These are phyloP conservation scores for Stichopus chloronotus DNA, from an alignment of 35 echinoderm and acorn worm species.

Conservation along the genomic window DNA sequence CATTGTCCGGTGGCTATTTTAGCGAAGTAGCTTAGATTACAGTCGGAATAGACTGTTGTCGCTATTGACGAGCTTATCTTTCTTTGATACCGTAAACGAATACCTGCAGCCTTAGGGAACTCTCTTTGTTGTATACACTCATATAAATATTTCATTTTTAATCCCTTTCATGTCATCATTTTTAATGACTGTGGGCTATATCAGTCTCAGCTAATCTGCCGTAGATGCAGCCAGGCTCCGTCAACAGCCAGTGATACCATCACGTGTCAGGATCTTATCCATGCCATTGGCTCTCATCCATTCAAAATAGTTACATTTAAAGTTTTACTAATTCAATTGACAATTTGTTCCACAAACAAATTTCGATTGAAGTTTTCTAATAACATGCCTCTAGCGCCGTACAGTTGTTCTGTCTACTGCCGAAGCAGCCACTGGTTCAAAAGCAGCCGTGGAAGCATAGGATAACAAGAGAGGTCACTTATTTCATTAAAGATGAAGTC, in stretches of 20 bases:
- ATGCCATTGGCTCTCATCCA: background rate
- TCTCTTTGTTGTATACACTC: conserved; percentile 41
- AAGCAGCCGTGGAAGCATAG: background rate
- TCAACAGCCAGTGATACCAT: background rate
- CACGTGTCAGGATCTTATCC: conserved; percentile 1
- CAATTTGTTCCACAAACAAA: conserved; percentile 58
- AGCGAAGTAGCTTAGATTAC: background rate
- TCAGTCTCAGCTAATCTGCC: background rate
- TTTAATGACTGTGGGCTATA: conserved; percentile 8
- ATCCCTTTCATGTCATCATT: conserved; percentile 26
- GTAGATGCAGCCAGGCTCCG: background rate
- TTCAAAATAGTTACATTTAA: conserved; percentile 20
- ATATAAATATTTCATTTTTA: conserved; percentile 62
- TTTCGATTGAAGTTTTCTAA: conserved; percentile 26
- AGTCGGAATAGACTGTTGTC: background rate
- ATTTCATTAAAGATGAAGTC: conserved; percentile 2
- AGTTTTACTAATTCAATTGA: conserved; percentile 50
- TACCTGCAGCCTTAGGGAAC: conserved; percentile 22
- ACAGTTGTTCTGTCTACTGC: background rate
- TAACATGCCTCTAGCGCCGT: conserved; percentile 35
- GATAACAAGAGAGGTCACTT: background rate
- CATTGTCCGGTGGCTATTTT: conserved; percentile 38
- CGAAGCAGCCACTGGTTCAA: background rate
- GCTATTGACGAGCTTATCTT: background rate
- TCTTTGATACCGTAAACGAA: conserved; percentile 43